Conservation (phyloP, 2,888 invertebrate genomes). For the Leucophora obtusa region DNA sequence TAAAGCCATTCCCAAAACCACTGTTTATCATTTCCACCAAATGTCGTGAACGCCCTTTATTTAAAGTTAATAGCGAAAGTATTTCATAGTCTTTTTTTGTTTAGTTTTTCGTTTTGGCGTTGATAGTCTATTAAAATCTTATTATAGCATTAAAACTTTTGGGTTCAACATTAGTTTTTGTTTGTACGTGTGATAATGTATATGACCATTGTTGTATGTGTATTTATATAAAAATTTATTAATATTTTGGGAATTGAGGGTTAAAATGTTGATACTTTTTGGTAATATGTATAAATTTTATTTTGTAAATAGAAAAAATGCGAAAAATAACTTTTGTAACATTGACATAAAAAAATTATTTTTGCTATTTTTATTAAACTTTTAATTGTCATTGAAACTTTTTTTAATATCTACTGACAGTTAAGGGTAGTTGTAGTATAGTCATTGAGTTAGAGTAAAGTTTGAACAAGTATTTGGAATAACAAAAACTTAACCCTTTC, state of each 20-base stretch:
- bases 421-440: too few relatives aligned
- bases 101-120: constrained; percentile 35
- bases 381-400: constrained; percentile 22
- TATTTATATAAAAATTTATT: constrained; percentile 49
- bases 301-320: neutral
- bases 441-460: too few relatives aligned
- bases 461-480: too few relatives aligned
- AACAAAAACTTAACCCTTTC: too few relatives aligned
- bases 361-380: constrained; percentile 15
- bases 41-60: too few relatives aligned
- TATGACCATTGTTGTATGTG: constrained; percentile 3
- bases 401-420: too few relatives aligned
- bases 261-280: constrained; percentile 33
- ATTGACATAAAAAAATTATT: constrained; percentile 31
- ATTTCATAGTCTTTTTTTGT: constrained; percentile 51
- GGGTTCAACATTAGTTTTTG: constrained; percentile 57
- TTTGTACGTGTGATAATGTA: neutral
- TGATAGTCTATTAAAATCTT: constrained; percentile 61
- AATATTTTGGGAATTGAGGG: constrained; percentile 52
- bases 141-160: constrained; percentile 61
- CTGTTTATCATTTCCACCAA: too few relatives aligned
- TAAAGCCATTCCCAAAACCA: too few relatives aligned
- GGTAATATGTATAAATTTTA: neutral
- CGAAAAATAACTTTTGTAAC: constrained; percentile 12
- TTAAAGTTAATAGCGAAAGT: constrained; percentile 44